Percentiles rank a stretch among this genome's conserved stretches.
These are phyloP conservation scores for Pseudoatta argentina DNA, from an alignment of 1,140 invertebrate species.

Conservation along the genomic window DNA sequence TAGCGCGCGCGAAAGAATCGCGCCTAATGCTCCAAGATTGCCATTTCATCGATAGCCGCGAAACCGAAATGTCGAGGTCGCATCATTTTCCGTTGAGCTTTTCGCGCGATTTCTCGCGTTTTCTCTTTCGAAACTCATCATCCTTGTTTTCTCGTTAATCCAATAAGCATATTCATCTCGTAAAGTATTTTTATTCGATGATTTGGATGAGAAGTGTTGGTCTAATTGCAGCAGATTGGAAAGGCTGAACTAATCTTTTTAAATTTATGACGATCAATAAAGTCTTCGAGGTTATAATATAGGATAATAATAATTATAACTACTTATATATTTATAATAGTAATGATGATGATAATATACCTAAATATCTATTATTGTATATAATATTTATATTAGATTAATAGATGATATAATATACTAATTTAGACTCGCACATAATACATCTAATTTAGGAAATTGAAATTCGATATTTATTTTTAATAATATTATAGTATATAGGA, in stretches of 20 bases:
- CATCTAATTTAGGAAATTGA: neutral
- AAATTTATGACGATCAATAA: neutral
- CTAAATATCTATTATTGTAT: no score
- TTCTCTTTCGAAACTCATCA: constrained; percentile 7
- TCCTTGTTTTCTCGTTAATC: neutral
- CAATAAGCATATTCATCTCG: neutral
- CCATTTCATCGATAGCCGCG: constrained; percentile 55
- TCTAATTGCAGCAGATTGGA: neutral
- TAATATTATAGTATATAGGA: neutral
- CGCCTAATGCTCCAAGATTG: constrained; percentile 55
- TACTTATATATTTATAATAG: no score
- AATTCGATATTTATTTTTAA: neutral
- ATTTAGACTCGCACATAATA: neutral
- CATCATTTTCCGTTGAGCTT: neutral
- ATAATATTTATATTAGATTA: no score
- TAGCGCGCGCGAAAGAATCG: constrained; percentile 46
- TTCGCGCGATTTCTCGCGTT: neutral
- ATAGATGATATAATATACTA: neutral
- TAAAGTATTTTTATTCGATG: constrained; percentile 5
- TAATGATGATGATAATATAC: no score
- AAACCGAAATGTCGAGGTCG: constrained; percentile 38
- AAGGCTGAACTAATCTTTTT: neutral
- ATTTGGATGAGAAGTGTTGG: neutral
- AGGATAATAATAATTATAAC: neutral
- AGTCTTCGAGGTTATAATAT: neutral